phyloP scores from a whole-genome alignment of 2,888 invertebrate genomes.

The Zhuqinia jingwanae region DNA sequence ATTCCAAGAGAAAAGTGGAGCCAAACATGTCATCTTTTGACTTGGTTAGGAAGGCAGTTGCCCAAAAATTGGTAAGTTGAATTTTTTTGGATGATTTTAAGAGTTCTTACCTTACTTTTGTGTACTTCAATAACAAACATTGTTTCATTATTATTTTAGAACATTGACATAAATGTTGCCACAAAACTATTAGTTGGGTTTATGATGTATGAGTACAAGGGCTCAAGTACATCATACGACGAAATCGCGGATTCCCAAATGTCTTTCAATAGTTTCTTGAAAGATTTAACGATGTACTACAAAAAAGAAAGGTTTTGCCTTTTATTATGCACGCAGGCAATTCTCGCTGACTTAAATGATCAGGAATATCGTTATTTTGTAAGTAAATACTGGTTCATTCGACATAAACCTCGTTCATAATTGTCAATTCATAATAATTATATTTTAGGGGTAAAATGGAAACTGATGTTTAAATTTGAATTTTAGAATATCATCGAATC shows the following conservation, averaged over 20 bases:
- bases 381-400: too few species aligned
- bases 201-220: conserved; percentile 78
- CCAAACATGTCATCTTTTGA: conserved; percentile 13
- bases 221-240: conserved; percentile 68
- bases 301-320: conserved; percentile 74
- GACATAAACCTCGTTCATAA: too few species aligned
- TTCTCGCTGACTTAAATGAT: conserved; percentile 70
- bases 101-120: too few species aligned
- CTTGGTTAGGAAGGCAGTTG: conserved; percentile 63
- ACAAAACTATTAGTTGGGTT: conserved; percentile 73
- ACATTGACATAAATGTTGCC: conserved; percentile 69
- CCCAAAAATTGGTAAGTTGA: conserved; percentile 69
- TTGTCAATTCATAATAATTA: too few species aligned
- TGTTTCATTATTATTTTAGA: conserved; percentile 55
- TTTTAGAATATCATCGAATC: conserved; percentile 72
- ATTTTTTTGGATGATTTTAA: too few species aligned
- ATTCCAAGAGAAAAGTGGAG: background rate
- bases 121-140: background rate
- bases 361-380: conserved; percentile 69
- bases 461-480: background rate
- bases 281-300: conserved; percentile 72
- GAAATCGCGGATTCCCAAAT: conserved; percentile 73
- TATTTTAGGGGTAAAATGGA: too few species aligned
- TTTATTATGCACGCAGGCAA: conserved; percentile 74
- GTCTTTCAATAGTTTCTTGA: conserved; percentile 56